Evolutionary conservation across 2,797 vertebrate genomes (phyloP).

Genomic region (Lindbergichthys nudifrons): DNA sequence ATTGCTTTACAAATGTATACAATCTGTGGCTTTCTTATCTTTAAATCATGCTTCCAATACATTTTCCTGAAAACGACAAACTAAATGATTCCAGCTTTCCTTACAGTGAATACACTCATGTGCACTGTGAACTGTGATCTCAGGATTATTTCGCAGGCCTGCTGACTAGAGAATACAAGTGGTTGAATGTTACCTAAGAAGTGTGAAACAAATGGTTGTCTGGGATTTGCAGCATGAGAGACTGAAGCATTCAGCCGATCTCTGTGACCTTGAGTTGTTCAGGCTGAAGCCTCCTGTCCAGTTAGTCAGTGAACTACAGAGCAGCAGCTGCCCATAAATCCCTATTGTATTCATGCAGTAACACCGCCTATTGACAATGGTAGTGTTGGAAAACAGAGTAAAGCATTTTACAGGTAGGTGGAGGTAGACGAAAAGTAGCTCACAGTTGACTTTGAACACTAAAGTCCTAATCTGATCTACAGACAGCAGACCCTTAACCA

Average conservation of each 20-base stretch:
- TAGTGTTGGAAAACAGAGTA: slow-evolving; percentile 6
- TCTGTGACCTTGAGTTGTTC: slow-evolving; percentile 52
- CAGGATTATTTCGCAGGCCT: slow-evolving; percentile 10
- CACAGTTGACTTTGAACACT: neutral
- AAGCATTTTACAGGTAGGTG: slow-evolving; percentile 13
- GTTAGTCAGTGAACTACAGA: slow-evolving; percentile 12
- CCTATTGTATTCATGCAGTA: neutral
- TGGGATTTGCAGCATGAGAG: slow-evolving; percentile 47
- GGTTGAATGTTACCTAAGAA: slow-evolving; percentile 5
- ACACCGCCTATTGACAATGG: slow-evolving; percentile 28
- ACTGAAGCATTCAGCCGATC: slow-evolving; percentile 56
- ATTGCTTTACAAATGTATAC: no score
- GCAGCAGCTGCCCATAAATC: slow-evolving; percentile 42
- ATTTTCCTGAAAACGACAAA: neutral
- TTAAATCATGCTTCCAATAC: neutral
- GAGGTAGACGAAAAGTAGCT: slow-evolving; percentile 8
- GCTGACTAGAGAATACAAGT: neutral
- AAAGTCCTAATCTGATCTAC: neutral
- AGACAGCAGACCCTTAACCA: neutral
- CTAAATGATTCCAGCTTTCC: no score
- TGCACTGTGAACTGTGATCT: slow-evolving; percentile 7
- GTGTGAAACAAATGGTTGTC: slow-evolving; percentile 4
- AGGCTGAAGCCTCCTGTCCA: slow-evolving; percentile 27
- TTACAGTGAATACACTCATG: neutral
- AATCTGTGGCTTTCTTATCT: neutral